Evolutionary conservation across 2,113 vertebrate genomes (phyloP), one percentile per base, ranked within the genome.

Genomic region (Marmota flaviventris): DNA sequence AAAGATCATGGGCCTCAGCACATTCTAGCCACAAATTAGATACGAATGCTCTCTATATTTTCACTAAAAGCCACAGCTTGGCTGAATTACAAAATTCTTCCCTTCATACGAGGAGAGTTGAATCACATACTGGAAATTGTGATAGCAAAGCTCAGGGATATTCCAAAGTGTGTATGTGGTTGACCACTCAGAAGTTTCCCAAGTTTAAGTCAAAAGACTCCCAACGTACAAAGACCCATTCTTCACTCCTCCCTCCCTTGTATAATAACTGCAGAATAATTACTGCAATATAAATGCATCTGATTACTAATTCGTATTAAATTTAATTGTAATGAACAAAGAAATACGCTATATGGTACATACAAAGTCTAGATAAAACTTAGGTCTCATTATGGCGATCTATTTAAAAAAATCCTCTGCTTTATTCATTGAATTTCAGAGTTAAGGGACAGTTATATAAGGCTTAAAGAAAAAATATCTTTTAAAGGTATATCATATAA

Each of bases 11-110:
- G 87, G 85, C 97, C 98, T 99, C 98, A 98, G 98, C 98, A 48
- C 77, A 98, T 98, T 98, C 95, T 96, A 63, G 91, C 99, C 98
- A 98, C 98, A 98, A 98, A 98, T 98, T 98, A 98, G 95, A 98
- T 97, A 97, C 2, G 73, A 98, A 98, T 93, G 96, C 84, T 96
- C 85, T 91, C 85, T 75, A 77, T 96, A 92, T 94, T 98, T 98
- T 98, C 45, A 93, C 96, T 98, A 78, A 97, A 98, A 99, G 93
- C 98, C 98, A 96, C 98, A 96, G 78, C 18, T 92, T 97, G 94
- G 97, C 94, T 89, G 48, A 6, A 32, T 94, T 97, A 92, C 98
- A 98, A 97, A 97, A 97, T 95, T 90, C 94, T 89, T 98, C 87
- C 63, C 89, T 97, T 94, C 96, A 91, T 72, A 90, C 63, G 98